Base-by-base conservation (phyloP, 2,797 vertebrate species). In the Sebastes hopkinsi region DNA sequence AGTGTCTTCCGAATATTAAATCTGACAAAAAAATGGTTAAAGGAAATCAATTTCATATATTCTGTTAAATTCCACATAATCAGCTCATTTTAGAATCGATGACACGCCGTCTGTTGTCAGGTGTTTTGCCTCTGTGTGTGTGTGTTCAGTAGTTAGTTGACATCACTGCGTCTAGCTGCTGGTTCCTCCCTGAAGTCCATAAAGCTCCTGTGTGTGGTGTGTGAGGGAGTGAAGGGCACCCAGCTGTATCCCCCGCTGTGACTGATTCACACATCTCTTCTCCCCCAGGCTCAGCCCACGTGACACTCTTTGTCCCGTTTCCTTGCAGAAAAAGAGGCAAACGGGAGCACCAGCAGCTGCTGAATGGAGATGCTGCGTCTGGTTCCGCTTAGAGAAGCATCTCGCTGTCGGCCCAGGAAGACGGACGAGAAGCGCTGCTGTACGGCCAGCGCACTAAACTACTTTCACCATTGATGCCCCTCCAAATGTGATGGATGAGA, bases 321-420 rank as follows among this genome's bases (percentile, higher is more conserved):
- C 66, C 58, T 66, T 32, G 38, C 36, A 72, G 32, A 84, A 74
- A 72, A 75, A 32, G 67, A 65, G 71, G 77, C 56, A 73, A 80
- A 81, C 23, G 22, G 70, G 78, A 54, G 77, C 72, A 62, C 38
- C 38, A 86, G 55, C 89, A 92, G 89, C 88, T 90, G 88, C 32
- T 80, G 66, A 42, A 85, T 30, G 72, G 72, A 23, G 77, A 66
- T 27, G 59, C 32, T 50, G 55, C n/a, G 9, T 58, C 50, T 66
- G 76, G 64, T 78, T 80, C 23, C 55, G 55, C 74, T 69, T 42
- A 46, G 27, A 75, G 67, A 60, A 77, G 77, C 72, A 80, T 81
- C 36, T 66, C 79, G 67, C 82, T 54, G 74, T 71, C 84, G 61
- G 72, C 5, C 30, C 2, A 1, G 46, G 1, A 65, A 80, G 75